A percentile compares a stretch with the other conserved stretches of the same genome.
Evolutionary conservation across 2,888 invertebrate species (phyloP).

Genomic region (Oasisia sp.): DNA sequence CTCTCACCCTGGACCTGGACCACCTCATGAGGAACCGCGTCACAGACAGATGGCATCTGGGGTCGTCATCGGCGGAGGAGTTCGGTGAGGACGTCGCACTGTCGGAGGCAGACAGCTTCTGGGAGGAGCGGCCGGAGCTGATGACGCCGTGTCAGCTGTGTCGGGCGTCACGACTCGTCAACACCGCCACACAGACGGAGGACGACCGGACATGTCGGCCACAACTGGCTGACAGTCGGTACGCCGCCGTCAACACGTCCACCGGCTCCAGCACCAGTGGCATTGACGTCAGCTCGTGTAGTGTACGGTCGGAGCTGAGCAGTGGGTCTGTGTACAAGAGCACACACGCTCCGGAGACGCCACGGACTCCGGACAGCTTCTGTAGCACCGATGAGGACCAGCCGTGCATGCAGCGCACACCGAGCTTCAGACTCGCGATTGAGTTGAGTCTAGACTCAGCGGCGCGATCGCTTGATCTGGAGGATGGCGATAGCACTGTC

Average conservation of each 20-base stretch:
- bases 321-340: conserved; percentile 31
- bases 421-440: conserved; percentile 43
- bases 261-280: conserved; percentile 51
- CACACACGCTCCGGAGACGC: conserved; percentile 34
- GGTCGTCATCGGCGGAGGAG: neutral
- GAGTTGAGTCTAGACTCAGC: conserved; percentile 32
- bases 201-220: neutral
- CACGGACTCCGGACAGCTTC: conserved; percentile 31
- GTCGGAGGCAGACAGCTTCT: neutral
- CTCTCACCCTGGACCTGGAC: neutral
- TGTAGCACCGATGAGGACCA: conserved; percentile 30
- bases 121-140: conserved; percentile 12
- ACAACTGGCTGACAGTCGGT: neutral
- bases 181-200: neutral
- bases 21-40: neutral
- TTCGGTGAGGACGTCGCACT: neutral
- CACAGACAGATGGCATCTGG: neutral
- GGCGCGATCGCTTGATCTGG: neutral
- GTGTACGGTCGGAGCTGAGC: conserved; percentile 39
- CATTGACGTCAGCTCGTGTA: conserved; percentile 45
- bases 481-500: neutral
- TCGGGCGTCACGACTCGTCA: neutral
- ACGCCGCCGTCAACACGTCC: conserved; percentile 43
- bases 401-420: conserved; percentile 33
- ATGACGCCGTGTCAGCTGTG: neutral